Conservation (phyloP, 2,113 vertebrate genomes). For the Microtus ochrogaster region DNA sequence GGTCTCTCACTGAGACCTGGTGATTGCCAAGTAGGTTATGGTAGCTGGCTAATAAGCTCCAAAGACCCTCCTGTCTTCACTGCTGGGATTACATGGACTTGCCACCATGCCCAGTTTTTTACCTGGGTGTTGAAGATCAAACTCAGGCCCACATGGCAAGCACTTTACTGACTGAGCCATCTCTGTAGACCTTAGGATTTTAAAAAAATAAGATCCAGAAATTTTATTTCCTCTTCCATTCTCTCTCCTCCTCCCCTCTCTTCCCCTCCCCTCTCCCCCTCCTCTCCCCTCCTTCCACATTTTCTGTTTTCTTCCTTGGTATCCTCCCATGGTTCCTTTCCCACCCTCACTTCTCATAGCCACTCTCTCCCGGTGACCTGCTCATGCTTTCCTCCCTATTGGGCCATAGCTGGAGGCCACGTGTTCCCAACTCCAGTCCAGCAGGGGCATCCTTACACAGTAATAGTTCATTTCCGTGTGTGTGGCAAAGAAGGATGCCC, state of each 20-base stretch:
- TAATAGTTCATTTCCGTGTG: neutral
- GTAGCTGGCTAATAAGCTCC: too few relatives aligned
- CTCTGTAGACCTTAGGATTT: neutral
- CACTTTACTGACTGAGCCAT: neutral
- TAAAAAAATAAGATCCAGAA: too few relatives aligned
- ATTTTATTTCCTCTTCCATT: neutral
- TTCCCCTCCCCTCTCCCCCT: too few relatives aligned
- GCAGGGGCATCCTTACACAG: neutral
- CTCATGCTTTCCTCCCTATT: neutral
- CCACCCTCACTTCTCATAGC: rapidly evolving
- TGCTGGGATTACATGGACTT: neutral
- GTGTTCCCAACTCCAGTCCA: neutral
- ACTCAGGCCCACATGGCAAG: neutral
- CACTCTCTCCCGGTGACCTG: rapidly evolving
- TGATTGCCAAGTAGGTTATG: neutral
- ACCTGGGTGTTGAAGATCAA: too few relatives aligned
- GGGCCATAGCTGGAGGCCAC: rapidly evolving
- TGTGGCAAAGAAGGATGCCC: neutral
- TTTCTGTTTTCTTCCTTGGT: neutral
- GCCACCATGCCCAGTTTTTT: neutral
- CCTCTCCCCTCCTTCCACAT: too few relatives aligned
- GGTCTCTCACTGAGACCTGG: neutral
- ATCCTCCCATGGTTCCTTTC: too few relatives aligned
- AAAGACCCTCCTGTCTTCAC: too few relatives aligned
- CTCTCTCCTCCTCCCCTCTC: too few relatives aligned